These are phyloP conservation scores for Rhopilema esculentum DNA, from an alignment of 30 jellyfish, hydroid and myxozoan species.

Conservation along the genomic window DNA sequence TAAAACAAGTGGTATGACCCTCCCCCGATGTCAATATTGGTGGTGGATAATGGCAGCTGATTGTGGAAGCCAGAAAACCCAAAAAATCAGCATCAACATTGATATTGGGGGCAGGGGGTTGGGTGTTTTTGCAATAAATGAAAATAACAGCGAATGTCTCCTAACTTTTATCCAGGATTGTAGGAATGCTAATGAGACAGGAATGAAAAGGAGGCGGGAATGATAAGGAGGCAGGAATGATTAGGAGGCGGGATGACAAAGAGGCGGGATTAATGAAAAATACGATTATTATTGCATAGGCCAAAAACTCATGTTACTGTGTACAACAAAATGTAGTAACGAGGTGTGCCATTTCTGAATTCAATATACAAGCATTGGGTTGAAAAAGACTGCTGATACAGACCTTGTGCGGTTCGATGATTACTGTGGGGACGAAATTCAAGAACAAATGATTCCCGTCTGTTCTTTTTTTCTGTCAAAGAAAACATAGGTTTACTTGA, in stretches of 20 bases:
- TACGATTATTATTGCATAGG: background rate
- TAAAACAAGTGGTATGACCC: background rate
- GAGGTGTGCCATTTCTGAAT: too few species aligned
- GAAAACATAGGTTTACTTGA: background rate
- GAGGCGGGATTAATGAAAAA: background rate
- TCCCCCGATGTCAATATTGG: background rate
- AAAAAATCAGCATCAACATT: too few species aligned
- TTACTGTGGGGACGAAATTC: constrained; percentile 92
- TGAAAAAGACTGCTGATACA: background rate
- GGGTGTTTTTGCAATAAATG: background rate
- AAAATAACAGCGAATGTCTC: background rate
- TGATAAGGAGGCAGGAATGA: too few species aligned
- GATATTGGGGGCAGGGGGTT: background rate
- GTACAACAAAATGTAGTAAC: too few species aligned
- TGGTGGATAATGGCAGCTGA: background rate
- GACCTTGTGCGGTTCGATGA: constrained; percentile 94
- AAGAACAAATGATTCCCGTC: constrained; percentile 91
- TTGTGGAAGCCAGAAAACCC: too few species aligned
- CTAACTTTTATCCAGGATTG: background rate
- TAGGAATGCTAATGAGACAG: background rate
- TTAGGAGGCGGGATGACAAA: too few species aligned
- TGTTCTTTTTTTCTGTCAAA: constrained; percentile 79
- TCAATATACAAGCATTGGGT: too few species aligned
- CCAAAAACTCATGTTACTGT: too few species aligned
- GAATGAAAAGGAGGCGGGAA: too few species aligned